phyloP scores from a whole-genome alignment of 2,113 vertebrate genomes.

The Propithecus coquereli region DNA sequence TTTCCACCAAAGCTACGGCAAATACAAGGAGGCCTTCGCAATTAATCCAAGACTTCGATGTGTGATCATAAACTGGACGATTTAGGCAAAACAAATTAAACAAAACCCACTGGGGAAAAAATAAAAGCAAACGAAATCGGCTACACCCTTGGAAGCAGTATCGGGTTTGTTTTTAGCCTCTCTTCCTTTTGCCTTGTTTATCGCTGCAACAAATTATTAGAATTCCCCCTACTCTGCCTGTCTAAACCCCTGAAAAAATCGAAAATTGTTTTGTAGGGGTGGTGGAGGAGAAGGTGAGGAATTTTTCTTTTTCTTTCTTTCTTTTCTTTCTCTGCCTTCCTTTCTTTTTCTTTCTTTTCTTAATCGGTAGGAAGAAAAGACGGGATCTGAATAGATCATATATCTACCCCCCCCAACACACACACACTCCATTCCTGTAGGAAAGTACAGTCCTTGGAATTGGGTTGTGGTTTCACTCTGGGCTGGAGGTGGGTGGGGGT shows the following conservation, averaged over 20 bases:
- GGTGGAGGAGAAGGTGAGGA: background rate
- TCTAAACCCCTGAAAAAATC: background rate
- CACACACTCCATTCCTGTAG: background rate
- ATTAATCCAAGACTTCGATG: constrained; percentile 19
- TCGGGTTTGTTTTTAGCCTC: background rate
- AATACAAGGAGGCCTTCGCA: background rate
- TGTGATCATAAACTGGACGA: background rate
- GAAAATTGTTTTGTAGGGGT: constrained; percentile 2
- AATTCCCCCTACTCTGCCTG: background rate
- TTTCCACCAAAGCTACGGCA: background rate
- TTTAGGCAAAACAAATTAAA: constrained; percentile 42
- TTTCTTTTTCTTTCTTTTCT: background rate
- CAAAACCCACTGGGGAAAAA: background rate
- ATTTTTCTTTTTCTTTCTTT: background rate
- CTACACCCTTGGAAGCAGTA: background rate
- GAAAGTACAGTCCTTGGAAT: background rate
- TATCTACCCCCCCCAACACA: background rate
- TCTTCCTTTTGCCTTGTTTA: background rate
- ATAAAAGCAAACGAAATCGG: background rate
- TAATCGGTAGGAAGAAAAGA: background rate
- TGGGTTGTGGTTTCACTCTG: constrained; percentile 57
- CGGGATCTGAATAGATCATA: background rate
- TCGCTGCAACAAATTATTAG: background rate
- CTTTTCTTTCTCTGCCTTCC: no score
- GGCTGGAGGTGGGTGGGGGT: background rate